A percentile compares a stretch with the other conserved stretches of the same genome.
These are phyloP conservation scores for Potamarius usumacintae DNA, from an alignment of 2,113 vertebrate genomes.

Conservation along the genomic window DNA sequence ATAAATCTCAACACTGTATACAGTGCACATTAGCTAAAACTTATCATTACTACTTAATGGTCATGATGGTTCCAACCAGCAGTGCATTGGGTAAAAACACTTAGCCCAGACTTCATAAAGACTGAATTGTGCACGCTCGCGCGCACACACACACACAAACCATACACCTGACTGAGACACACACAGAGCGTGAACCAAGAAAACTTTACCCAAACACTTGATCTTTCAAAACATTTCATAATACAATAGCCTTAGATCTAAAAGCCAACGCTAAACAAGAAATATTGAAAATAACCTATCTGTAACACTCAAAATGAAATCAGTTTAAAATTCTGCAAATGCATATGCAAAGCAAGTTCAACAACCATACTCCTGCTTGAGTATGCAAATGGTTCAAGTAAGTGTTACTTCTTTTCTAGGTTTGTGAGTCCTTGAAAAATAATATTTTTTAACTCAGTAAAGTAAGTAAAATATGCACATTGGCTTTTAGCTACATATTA, in stretches of 20 bases:
- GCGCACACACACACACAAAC: neutral
- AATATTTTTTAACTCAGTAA: no score
- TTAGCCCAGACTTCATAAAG: neutral
- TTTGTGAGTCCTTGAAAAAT: neutral
- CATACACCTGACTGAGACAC: neutral
- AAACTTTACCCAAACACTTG: neutral
- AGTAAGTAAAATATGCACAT: no score
- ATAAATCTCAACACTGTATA: neutral
- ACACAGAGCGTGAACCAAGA: neutral
- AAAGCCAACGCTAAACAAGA: no score
- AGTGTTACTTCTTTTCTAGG: neutral
- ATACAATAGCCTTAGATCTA: no score
- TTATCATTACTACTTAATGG: neutral
- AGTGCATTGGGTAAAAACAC: neutral
- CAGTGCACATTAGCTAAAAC: neutral
- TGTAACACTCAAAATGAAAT: neutral
- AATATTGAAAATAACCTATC: no score
- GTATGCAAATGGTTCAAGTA: neutral
- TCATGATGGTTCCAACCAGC: neutral
- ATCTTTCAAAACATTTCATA: neutral
- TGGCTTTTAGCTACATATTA: neutral
- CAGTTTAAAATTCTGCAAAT: neutral
- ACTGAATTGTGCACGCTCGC: neutral
- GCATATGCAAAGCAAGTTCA: no score
- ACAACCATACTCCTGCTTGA: neutral